Evolutionary conservation across 2,888 invertebrate genomes (phyloP).

Genomic region (Phlogophora meticulosa): DNA sequence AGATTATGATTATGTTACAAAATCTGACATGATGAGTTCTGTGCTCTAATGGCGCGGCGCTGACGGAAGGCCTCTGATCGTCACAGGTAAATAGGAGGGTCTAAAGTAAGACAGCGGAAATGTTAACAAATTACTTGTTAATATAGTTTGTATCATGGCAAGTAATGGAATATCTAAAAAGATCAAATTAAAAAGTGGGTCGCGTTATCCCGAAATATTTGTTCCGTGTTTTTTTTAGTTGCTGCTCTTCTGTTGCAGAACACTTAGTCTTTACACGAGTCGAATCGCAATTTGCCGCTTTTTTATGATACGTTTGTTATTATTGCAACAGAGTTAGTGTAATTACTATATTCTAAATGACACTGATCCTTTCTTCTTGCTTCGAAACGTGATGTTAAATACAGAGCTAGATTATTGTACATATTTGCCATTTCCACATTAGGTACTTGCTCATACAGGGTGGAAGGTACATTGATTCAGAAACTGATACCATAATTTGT

Average conservation of each 20-base stretch:
- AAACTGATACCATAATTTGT: no score
- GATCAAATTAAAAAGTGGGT: neutral
- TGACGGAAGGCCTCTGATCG: neutral
- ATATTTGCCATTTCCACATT: neutral
- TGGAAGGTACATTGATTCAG: no score
- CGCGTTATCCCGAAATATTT: neutral
- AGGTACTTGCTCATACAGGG: neutral
- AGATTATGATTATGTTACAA: neutral
- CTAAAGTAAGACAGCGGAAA: neutral
- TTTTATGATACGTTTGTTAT: neutral
- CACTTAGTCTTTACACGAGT: no score
- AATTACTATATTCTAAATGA: neutral
- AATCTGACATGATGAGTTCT: neutral
- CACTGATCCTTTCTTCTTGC: neutral
- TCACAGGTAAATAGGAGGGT: neutral
- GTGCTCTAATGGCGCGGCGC: no score
- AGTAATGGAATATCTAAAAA: neutral
- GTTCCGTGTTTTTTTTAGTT: neutral
- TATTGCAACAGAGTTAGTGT: neutral
- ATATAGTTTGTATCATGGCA: neutral
- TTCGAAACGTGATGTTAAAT: neutral
- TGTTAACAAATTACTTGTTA: neutral
- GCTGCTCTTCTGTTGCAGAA: no score
- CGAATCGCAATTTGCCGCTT: neutral
- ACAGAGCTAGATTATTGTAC: slow-evolving; percentile 5